Percentiles rank a stretch among this genome's conserved stretches.
Evolutionary conservation across 2,888 invertebrate genomes (phyloP).

Genomic region (Nephrotoma guestfalica): DNA sequence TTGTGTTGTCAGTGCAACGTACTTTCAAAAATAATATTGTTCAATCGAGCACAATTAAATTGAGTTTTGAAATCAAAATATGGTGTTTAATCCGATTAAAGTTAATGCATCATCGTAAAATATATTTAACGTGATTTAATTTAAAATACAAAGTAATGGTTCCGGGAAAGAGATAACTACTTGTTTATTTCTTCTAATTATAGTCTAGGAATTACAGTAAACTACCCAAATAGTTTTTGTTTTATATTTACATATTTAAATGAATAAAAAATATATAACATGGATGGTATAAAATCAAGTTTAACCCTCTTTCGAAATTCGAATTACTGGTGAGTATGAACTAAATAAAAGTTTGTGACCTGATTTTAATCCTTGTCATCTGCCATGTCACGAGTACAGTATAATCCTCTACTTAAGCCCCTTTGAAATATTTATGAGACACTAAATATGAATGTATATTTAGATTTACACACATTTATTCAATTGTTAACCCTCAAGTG

Average conservation of each 20-base stretch:
- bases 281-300: background rate
- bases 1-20: background rate
- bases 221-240: background rate
- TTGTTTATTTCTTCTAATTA: background rate
- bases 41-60: background rate
- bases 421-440: background rate
- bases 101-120: background rate
- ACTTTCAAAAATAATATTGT: background rate
- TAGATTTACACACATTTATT: background rate
- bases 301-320: background rate
- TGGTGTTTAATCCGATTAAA: background rate
- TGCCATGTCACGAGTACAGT: background rate
- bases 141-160: background rate
- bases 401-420: background rate
- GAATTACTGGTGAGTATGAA: background rate
- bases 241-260: background rate
- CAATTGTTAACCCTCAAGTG: background rate
- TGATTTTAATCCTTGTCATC: background rate
- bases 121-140: background rate
- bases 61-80: background rate
- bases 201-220: background rate
- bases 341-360: background rate
- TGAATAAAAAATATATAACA: background rate
- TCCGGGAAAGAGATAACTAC: background rate
- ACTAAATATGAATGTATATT: background rate